These are phyloP conservation scores for Bombus breviceps DNA, from an alignment of 1,140 invertebrate species.

Conservation along the genomic window DNA sequence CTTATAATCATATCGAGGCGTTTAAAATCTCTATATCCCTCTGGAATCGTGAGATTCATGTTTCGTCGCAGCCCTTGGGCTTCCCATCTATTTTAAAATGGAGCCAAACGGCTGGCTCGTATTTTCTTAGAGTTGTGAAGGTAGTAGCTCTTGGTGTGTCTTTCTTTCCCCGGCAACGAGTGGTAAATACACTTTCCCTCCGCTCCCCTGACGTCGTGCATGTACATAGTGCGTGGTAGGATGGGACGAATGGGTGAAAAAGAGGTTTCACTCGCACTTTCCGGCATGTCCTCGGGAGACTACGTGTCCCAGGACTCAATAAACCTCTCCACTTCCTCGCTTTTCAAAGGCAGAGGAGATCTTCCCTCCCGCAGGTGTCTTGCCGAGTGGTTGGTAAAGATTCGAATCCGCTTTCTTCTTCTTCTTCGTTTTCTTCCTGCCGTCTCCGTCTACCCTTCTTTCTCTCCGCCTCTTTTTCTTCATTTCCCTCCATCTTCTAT, in stretches of 20 bases:
- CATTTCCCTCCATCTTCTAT: background rate
- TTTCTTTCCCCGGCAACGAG: conserved; percentile 54
- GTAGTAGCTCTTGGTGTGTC: conserved; percentile 22
- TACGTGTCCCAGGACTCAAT: conserved; percentile 71
- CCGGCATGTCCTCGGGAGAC: conserved; percentile 66
- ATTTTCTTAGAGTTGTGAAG: conserved; percentile 54
- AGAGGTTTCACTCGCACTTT: conserved; percentile 69
- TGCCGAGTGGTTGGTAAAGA: conserved; percentile 70
- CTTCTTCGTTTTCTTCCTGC: conserved; percentile 10
- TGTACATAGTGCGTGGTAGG: conserved; percentile 44
- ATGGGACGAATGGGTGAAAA: conserved; percentile 30
- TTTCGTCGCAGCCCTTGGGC: background rate
- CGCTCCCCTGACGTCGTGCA: background rate
- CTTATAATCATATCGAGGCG: background rate
- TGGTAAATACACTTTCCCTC: conserved; percentile 61
- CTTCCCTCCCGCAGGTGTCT: conserved; percentile 68
- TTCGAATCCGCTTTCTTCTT: conserved; percentile 71
- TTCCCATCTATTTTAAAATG: conserved; percentile 49
- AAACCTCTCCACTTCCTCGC: conserved; percentile 69
- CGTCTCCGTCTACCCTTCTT: background rate
- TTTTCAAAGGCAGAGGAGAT: conserved; percentile 68
- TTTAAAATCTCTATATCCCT: background rate
- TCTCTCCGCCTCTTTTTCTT: background rate
- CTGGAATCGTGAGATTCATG: background rate
- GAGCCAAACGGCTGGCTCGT: conserved; percentile 44